Conservation (phyloP, 2,797 vertebrate genomes). For the Pyrocephalus nanus region DNA sequence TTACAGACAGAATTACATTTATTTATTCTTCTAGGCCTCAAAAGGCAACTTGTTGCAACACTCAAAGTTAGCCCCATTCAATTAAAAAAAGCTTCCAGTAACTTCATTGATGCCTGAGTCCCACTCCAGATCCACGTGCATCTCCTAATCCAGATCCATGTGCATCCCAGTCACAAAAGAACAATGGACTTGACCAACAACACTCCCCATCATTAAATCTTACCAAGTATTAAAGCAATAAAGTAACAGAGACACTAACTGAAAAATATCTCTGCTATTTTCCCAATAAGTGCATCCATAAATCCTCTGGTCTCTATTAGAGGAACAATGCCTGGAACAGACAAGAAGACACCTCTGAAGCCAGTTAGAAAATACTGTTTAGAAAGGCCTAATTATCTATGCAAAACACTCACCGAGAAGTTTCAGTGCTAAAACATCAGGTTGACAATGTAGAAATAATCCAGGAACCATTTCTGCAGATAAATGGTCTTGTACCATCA, state of each 20-base stretch:
- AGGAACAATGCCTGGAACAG: neutral
- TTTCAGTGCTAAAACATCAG: constrained; percentile 3
- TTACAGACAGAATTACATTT: neutral
- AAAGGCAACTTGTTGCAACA: neutral
- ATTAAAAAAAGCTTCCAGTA: neutral
- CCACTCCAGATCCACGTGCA: neutral
- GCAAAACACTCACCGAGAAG: constrained; percentile 16
- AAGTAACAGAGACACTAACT: neutral
- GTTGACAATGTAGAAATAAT: constrained; percentile 6
- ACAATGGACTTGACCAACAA: neutral
- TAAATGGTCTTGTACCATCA: neutral
- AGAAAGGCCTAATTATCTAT: constrained; percentile 46
- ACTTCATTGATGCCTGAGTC: neutral
- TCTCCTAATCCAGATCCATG: neutral
- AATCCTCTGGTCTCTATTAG: neutral
- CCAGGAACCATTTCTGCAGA: constrained; percentile 33
- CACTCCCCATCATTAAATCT: neutral
- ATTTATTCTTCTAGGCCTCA: neutral
- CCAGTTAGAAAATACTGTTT: neutral
- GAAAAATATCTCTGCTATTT: neutral
- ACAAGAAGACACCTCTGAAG: neutral
- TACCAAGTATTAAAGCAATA: neutral
- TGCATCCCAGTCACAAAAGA: neutral
- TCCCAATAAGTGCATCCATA: neutral
- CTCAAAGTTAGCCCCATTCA: neutral